Base-by-base conservation (phyloP, 2,113 vertebrate genomes). In the Chionomys nivalis region DNA sequence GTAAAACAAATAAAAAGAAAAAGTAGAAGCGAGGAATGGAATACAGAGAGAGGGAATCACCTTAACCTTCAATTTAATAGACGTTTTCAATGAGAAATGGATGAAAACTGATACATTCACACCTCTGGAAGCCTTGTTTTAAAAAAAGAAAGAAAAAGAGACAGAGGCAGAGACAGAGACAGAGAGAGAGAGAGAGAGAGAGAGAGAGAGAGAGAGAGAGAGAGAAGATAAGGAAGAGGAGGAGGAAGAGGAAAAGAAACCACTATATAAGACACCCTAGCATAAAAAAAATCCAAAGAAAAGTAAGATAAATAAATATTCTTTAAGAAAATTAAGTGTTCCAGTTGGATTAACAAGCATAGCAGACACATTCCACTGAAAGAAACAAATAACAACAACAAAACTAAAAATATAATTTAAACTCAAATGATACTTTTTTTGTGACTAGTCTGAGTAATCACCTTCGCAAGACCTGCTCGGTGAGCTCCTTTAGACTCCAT, bases 401-500 rank as follows among this genome's bases (percentile, higher is more conserved):
- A 91, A 36, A 82, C 55, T 65, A 89, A 83, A 11, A 94, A 19
- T 12, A 65, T 65, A 92, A 93, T 3, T 76, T 36, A 88, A 94
- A 39, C 36, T 49, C 63, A 95, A 93, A 55, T 66, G 49, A 83
- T 49, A 33, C 4, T 88, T 90, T 90, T 90, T 88, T 79, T 13
- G 7, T 49, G 75, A 89, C 86, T 89, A 70, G 49, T 81, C 4
- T 68, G 66, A 68, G 66, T 47, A 52, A 75, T 98, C 98, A 99
- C 99, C 99, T 99, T 99, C 92, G 99, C 99, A 96, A 99, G 98
- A 77, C 99, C 99, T 39, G 99, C 99, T 7, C 99, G 99, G 76
- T 99, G 99, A 81, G 99, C 99, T 93, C 99, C 99, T 98, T 99
- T 99, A 94, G 99, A 99, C 97, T 99, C 99, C 99, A 99, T 99